Evolutionary conservation across 2,888 invertebrate genomes (phyloP), one percentile per base, ranked within the genome.

Genomic region (Pyralis farinalis): DNA sequence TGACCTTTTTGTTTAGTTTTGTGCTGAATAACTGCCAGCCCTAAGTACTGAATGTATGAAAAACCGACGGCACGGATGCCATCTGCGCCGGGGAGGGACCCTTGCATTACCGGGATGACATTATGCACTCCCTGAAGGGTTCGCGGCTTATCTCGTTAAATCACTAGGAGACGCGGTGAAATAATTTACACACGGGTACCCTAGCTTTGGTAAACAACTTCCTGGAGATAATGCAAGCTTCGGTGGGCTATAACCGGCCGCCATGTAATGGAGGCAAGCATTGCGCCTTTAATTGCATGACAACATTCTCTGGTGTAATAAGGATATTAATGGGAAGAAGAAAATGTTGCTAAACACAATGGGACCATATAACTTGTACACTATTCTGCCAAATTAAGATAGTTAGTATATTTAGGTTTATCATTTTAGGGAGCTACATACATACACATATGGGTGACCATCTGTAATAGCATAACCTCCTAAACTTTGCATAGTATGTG

Each of bases 91-190:
- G 73, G 80, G 77, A 71, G 74, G 72, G 77, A 74, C 79, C 82
- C 76, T 71, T 77, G 82, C 87, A 86, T 86, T 88, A 87, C 73
- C 55, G 79, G 88, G 87, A 87, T 78, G 87, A 79, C 80, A 73
- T 88, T 87, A 88, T 88, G 87, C 87, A 86, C 78, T 82, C 75
- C 68, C 74, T 65, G 71, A 73, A 79, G 83, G 84, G 83, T 78
- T 71, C 74, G 16, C 16, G 71, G 76, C 75, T 81, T 85, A 86
- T 85, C 84, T 79, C 71, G 75, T 77, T 78, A 76, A 74, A 85
- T 83, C 83, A 76, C 63, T 63, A 59, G 63, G 51, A 48, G 50
- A 53, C 56, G 55, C 63, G 61, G 71, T 63, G 52, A 72, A 75
- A 75, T 76, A 72, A 74, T 82, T 76, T 73, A 75, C 72, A 63